These are phyloP conservation scores for Noctua fimbriata DNA, from an alignment of 2,888 invertebrate genomes.

Conservation along the genomic window DNA sequence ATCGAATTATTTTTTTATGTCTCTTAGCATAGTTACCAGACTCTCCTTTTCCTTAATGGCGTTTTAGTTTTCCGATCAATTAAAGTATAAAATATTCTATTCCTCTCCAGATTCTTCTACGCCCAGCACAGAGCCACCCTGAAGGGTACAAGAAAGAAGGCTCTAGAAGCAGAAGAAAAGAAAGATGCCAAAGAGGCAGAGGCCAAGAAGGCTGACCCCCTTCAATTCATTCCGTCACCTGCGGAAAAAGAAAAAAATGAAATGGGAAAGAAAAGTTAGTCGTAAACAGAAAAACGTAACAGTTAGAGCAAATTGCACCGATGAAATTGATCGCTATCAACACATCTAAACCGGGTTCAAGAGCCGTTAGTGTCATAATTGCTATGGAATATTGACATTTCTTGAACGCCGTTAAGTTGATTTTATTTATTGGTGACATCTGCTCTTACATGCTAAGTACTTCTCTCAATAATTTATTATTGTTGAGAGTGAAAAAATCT, in stretches of 20 bases:
- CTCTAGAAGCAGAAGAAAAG: slow-evolving; percentile 80
- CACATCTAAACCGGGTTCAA: background rate
- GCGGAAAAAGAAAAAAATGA: slow-evolving; percentile 48
- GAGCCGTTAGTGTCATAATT: background rate
- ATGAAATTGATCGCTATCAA: background rate
- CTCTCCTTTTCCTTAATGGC: background rate
- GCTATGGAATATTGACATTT: background rate
- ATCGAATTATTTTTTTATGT: background rate
- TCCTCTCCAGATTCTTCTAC: slow-evolving; percentile 80
- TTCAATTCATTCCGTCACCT: slow-evolving; percentile 56
- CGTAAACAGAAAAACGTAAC: background rate
- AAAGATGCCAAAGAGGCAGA: slow-evolving; percentile 71
- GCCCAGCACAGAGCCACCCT: slow-evolving; percentile 75
- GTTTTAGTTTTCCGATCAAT: background rate
- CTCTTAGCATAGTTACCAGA: background rate
- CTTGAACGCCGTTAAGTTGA: background rate
- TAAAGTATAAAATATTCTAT: background rate
- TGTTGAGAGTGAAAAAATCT: background rate
- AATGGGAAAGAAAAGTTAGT: slow-evolving; percentile 49
- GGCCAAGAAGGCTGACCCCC: slow-evolving; percentile 66
- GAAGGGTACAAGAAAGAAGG: slow-evolving; percentile 77
- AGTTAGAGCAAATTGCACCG: background rate
- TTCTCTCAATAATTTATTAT: slow-evolving; percentile 21
- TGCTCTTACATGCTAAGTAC: background rate
- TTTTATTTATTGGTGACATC: background rate